A percentile compares a stretch with the other conserved stretches of the same genome.
Conservation (phyloP, 2,888 invertebrate species). For the Netelia virgata region DNA sequence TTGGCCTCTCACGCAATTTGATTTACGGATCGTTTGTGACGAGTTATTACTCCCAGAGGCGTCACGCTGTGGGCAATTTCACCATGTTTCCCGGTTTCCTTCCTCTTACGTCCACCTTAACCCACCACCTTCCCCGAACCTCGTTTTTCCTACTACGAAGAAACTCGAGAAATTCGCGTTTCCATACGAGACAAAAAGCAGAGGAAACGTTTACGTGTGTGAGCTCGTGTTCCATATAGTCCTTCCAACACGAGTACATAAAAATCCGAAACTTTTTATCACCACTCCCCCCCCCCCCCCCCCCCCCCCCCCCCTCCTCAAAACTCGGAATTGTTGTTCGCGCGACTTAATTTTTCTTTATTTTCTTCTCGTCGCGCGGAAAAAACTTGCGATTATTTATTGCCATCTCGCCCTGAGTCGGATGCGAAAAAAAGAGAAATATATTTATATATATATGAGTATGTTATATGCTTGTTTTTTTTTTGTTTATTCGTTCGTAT, state of each 20-base stretch:
- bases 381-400: conserved; percentile 5
- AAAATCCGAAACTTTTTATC: conserved; percentile 51
- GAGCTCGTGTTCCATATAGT: not conserved
- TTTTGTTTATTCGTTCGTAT: too few species aligned
- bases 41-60: conserved; percentile 68
- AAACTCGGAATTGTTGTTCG: conserved; percentile 11
- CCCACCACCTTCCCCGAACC: not conserved
- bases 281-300: too few species aligned
- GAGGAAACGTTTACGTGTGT: not conserved
- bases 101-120: conserved; percentile 35
- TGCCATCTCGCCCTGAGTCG: not conserved
- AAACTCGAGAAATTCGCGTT: conserved; percentile 14
- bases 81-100: conserved; percentile 59
- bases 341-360: conserved; percentile 6
- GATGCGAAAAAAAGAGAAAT: not conserved
- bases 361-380: not conserved
- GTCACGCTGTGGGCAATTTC: conserved; percentile 63
- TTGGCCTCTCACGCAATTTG: conserved; percentile 66
- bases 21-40: conserved; percentile 68
- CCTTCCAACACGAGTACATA: conserved; percentile 29
- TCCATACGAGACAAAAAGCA: conserved; percentile 12
- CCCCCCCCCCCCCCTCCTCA: not conserved
- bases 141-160: not conserved
- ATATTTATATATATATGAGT: too few species aligned
- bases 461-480: too few species aligned